phyloP scores from a whole-genome alignment of 1,140 invertebrate species.

The Dermatophagoides farinae region DNA sequence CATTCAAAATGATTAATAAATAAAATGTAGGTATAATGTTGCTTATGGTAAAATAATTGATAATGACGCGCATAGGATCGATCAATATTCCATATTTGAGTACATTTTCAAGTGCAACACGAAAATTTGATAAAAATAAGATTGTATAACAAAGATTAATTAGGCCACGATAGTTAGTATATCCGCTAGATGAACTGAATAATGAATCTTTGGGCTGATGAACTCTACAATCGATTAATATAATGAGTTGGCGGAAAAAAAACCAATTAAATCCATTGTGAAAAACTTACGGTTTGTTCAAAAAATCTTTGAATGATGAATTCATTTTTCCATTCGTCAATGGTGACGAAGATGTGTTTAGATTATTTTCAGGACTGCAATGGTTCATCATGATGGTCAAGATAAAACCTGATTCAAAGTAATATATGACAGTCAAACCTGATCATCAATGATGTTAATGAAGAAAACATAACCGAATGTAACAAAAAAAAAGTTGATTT shows the following conservation, averaged over 20 bases:
- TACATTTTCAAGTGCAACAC: constrained; percentile 86
- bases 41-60: constrained; percentile 44
- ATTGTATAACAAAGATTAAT: constrained; percentile 71
- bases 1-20: constrained; percentile 53
- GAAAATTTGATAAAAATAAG: constrained; percentile 57
- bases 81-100: constrained; percentile 94
- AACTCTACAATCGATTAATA: constrained; percentile 2
- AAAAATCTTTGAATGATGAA: too few species aligned
- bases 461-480: too few species aligned
- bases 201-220: constrained; percentile 19
- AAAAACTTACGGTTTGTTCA: neutral
- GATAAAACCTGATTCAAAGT: too few species aligned
- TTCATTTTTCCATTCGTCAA: too few species aligned
- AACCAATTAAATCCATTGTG: neutral
- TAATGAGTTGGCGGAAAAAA: neutral
- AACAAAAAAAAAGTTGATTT: too few species aligned
- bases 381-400: too few species aligned
- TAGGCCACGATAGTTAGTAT: constrained; percentile 21
- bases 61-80: constrained; percentile 70
- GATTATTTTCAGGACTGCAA: too few species aligned
- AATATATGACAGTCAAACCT: too few species aligned
- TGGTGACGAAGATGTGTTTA: too few species aligned
- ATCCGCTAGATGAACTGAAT: constrained; percentile 19
- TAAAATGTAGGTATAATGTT: constrained; percentile 50
- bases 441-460: too few species aligned